phyloP scores from a whole-genome alignment of 2,888 invertebrate genomes.

The Salpingus planirostris region DNA sequence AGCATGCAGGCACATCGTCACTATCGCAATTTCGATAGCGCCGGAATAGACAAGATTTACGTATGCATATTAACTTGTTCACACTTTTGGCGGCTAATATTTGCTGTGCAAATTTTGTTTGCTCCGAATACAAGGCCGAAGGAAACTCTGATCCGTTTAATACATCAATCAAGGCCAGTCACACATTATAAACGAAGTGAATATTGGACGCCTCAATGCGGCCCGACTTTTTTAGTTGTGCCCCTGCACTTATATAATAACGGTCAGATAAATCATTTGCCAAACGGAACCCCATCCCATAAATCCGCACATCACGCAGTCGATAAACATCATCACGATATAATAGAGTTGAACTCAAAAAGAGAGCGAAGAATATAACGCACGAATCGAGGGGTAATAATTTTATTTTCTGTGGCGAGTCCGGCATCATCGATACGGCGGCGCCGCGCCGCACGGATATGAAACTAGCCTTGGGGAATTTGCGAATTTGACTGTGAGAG shows the following conservation, averaged over 20 bases:
- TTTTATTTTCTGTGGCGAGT: conserved; percentile 18
- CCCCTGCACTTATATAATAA: conserved; percentile 19
- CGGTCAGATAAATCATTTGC: conserved; percentile 23
- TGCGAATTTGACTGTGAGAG: conserved; percentile 15
- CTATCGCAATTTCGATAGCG: conserved; percentile 12
- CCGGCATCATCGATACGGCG: too few relatives aligned
- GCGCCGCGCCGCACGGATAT: conserved; percentile 20
- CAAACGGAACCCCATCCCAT: conserved; percentile 20
- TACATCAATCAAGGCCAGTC: conserved; percentile 32
- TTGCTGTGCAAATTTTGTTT: conserved; percentile 32
- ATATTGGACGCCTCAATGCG: conserved; percentile 15
- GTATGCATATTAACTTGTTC: conserved; percentile 28
- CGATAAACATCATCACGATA: conserved; percentile 22
- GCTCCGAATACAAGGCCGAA: conserved; percentile 17
- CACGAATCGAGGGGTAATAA: conserved; percentile 17
- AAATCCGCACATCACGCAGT: conserved; percentile 19
- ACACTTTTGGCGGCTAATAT: conserved; percentile 31
- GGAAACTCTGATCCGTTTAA: conserved; percentile 18
- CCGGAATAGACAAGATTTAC: conserved; percentile 19
- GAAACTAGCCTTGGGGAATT: conserved; percentile 16
- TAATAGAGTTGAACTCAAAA: conserved; percentile 19
- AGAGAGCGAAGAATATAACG: conserved; percentile 15
- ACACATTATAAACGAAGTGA: conserved; percentile 26
- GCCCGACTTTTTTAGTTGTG: conserved; percentile 14
- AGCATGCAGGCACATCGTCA: too few relatives aligned